Evolutionary conservation across 2,113 vertebrate genomes (phyloP).

Genomic region (Podocnemis expansa): DNA sequence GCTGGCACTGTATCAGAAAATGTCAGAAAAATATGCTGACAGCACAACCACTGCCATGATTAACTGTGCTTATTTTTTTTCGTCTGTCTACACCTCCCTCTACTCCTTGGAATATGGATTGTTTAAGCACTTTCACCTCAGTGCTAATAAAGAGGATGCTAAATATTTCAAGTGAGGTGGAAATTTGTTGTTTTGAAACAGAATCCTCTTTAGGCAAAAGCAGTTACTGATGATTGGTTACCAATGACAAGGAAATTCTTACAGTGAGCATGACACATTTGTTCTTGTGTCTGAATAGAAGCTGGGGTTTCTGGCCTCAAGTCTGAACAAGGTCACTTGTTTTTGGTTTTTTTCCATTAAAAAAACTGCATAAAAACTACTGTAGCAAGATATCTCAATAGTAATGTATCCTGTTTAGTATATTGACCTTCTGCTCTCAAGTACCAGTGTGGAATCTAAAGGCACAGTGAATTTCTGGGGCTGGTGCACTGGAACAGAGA

Average conservation of each 20-base stretch:
- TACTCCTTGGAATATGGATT: neutral
- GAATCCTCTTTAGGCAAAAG: neutral
- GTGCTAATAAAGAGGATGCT: neutral
- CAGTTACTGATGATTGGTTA: neutral
- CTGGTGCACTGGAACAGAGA: constrained; percentile 54
- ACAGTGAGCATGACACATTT: neutral
- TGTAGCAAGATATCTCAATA: constrained; percentile 45
- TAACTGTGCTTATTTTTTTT: neutral
- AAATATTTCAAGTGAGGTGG: neutral
- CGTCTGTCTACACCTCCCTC: neutral
- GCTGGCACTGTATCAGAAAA: fast-evolving
- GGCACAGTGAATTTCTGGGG: constrained; percentile 7
- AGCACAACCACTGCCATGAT: neutral
- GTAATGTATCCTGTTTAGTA: constrained; percentile 34
- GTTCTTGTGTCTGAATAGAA: neutral
- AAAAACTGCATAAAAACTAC: constrained; percentile 28
- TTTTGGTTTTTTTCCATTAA: constrained; percentile 49
- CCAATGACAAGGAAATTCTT: neutral
- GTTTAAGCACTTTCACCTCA: neutral
- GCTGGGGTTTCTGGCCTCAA: constrained; percentile 35
- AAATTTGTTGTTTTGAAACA: neutral
- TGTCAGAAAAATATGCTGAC: neutral
- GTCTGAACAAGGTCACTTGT: constrained; percentile 57
- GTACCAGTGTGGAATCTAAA: constrained; percentile 34
- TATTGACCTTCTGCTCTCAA: constrained; percentile 56